Base-by-base conservation (phyloP, 2,113 vertebrate species). In the Scytalopus superciliaris region DNA sequence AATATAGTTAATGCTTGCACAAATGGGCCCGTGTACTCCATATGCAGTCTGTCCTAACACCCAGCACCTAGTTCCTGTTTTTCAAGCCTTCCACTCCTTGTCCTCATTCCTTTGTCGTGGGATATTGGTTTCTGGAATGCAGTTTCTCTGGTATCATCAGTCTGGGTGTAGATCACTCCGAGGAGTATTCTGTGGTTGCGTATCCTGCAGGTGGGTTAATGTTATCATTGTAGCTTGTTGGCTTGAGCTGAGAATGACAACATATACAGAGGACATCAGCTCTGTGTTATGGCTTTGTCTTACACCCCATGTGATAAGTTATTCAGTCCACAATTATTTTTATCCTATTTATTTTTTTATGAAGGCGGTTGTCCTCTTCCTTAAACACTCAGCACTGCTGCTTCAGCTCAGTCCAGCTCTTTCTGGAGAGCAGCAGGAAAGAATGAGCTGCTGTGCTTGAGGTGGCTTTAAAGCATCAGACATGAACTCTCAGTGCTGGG, bases 131-230 rank as follows among this genome's bases (percentile, higher is more conserved):
- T 84, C 86, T 97, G 93, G 97, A 98, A 98, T 98, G 97, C 80
- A 59, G 95, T 97, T 97, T 97, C 97, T 97, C 98, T 96, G 90
- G 96, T 98, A 94, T 97, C 95, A 96, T 97, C 87, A 94, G 72
- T 85, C 94, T 95, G 94, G 93, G 92, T 94, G 93, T 95, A 97
- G 96, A 96, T 97, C 94, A 93, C 96, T 96, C 68, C 94, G 79
- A 95, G 95, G 95, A 96, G 91, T 78, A 94, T 94, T 96, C 87
- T 96, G 94, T 93, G 95, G 95, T 89, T 95, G 56, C 87, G 72
- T 90, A 80, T 45, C 56, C 94, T 82, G 88, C 47, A 69, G 87
- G 73, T 45, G 82, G 73, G 84, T 85, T 96, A 96, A 90, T 94
- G 94, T 94, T 97, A 96, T 93, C 89, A 24, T 88, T 94, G 66